Evolutionary conservation across 2,113 vertebrate species (phyloP).

Genomic region (Corvus moneduloides): DNA sequence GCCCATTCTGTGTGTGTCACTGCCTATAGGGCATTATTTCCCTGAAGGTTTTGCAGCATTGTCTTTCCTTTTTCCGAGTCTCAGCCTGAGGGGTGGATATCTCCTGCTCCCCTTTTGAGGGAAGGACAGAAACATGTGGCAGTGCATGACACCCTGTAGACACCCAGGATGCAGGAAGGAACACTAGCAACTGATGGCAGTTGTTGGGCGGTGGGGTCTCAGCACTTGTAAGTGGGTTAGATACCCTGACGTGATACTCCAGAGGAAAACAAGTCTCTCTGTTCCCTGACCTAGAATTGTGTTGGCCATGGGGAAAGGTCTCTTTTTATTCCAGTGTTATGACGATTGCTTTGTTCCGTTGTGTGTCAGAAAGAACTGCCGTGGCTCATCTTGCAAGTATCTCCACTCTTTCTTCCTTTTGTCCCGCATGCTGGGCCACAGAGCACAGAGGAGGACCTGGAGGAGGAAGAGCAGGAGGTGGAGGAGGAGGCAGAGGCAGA

Average conservation of each 20-base stretch:
- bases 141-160: background rate
- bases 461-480: slow-evolving; percentile 71
- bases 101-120: background rate
- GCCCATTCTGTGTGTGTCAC: background rate
- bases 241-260: background rate
- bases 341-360: background rate
- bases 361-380: background rate
- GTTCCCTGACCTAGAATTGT: background rate
- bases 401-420: slow-evolving; percentile 76
- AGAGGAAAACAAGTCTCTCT: background rate
- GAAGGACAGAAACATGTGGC: background rate
- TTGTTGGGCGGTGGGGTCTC: background rate
- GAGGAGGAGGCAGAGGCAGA: slow-evolving; percentile 69
- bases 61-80: background rate
- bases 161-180: background rate
- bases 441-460: slow-evolving; percentile 72
- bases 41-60: background rate
- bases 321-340: background rate
- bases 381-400: slow-evolving; percentile 48
- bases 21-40: background rate
- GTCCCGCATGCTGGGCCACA: slow-evolving; percentile 71
- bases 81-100: background rate
- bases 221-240: background rate
- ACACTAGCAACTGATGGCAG: background rate
- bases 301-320: background rate